phyloP scores from a whole-genome alignment of 2,888 invertebrate species.

The Drosophila tripunctata region DNA sequence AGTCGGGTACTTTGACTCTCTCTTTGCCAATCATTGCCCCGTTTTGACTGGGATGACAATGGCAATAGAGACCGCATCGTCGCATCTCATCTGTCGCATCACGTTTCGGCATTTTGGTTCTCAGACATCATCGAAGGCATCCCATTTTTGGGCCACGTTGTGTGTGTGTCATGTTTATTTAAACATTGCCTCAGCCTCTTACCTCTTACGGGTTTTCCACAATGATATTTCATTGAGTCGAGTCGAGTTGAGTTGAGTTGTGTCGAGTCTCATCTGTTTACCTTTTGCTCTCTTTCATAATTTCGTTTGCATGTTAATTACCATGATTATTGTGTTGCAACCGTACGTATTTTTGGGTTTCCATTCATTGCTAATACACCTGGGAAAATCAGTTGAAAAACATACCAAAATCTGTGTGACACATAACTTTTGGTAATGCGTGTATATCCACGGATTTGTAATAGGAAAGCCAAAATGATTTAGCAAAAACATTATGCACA shows the following conservation, averaged over 20 bases:
- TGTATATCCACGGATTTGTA: conserved; percentile 13
- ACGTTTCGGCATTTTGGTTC: conserved; percentile 62
- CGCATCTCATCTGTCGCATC: conserved; percentile 66
- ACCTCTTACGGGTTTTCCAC: conserved; percentile 45
- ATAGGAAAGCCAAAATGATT: conserved; percentile 31
- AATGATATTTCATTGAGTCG: conserved; percentile 64
- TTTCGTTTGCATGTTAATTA: conserved; percentile 80
- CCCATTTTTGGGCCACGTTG: conserved; percentile 55
- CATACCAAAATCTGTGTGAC: conserved; percentile 27
- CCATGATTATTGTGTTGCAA: conserved; percentile 72
- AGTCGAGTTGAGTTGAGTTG: no score
- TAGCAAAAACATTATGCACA: conserved; percentile 53
- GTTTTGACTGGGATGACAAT: conserved; percentile 58
- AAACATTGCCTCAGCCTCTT: conserved; percentile 45
- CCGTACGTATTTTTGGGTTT: conserved; percentile 48
- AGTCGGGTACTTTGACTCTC: conserved; percentile 72
- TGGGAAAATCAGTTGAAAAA: conserved; percentile 45
- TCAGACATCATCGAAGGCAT: conserved; percentile 55
- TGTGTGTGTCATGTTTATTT: conserved; percentile 58
- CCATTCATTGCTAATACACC: conserved; percentile 47
- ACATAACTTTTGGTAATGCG: conserved; percentile 29
- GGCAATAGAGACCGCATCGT: conserved; percentile 61
- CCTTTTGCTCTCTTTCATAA: conserved; percentile 68
- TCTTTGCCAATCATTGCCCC: conserved; percentile 79
- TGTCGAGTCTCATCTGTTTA: conserved; percentile 33